phyloP scores from a whole-genome alignment of 2,797 vertebrate genomes.

The Rhinella marina region DNA sequence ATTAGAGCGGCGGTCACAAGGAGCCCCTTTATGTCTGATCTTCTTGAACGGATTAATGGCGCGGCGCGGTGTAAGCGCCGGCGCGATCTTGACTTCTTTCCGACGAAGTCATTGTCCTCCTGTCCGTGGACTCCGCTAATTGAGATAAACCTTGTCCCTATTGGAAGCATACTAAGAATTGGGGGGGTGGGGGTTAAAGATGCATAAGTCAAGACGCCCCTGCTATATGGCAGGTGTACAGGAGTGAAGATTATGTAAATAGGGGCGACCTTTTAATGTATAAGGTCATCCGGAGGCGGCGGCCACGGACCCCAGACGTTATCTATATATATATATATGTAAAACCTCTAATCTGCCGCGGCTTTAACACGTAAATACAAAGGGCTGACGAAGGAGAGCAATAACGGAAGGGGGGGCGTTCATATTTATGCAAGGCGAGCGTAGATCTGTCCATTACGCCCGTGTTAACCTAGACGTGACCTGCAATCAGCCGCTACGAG shows the following conservation, averaged over 20 bases:
- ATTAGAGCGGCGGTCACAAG: conserved; percentile 46
- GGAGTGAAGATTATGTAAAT: conserved; percentile 29
- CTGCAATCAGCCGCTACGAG: no score
- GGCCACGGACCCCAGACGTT: background rate
- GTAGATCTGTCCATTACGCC: no score
- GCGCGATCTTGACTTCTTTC: background rate
- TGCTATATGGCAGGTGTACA: conserved; percentile 28
- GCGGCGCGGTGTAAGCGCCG: background rate
- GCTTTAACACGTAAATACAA: background rate
- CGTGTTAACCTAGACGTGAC: no score
- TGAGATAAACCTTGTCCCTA: conserved; percentile 8
- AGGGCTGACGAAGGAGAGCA: background rate
- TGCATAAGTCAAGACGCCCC: background rate
- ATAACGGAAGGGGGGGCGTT: background rate
- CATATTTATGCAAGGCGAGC: conserved; percentile 8
- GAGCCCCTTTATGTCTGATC: conserved; percentile 45
- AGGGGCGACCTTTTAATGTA: conserved; percentile 43
- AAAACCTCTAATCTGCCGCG: background rate
- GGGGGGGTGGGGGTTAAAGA: no score
- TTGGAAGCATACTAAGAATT: background rate
- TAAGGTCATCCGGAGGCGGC: background rate
- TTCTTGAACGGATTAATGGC: conserved; percentile 43
- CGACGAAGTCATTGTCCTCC: background rate
- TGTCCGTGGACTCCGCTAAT: background rate
- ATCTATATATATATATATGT: no score